These are phyloP conservation scores for Melangyna quadrimaculata DNA, from an alignment of 2,888 invertebrate species.

Conservation along the genomic window DNA sequence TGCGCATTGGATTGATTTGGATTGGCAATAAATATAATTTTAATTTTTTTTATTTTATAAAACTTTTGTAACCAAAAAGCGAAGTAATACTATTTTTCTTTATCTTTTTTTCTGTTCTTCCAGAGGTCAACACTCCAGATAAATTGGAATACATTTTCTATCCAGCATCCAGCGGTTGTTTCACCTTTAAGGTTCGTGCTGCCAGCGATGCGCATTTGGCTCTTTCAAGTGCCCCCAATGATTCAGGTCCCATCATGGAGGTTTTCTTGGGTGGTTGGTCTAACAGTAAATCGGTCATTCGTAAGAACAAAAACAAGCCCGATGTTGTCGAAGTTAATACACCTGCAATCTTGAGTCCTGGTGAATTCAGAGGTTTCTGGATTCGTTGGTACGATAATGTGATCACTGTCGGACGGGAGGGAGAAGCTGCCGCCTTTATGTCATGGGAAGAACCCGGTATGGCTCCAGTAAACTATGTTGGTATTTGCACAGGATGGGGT, in stretches of 20 bases:
- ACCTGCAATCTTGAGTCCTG: slow-evolving; percentile 86
- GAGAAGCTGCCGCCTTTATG: slow-evolving; percentile 87
- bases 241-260: slow-evolving; percentile 91
- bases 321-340: slow-evolving; percentile 88
- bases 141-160: slow-evolving; percentile 91
- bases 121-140: slow-evolving; percentile 90
- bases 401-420: slow-evolving; percentile 88
- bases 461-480: slow-evolving; percentile 88
- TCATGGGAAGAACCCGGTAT: slow-evolving; percentile 87
- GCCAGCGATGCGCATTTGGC: slow-evolving; percentile 93
- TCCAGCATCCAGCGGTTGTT: slow-evolving; percentile 86
- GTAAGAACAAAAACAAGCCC: slow-evolving; percentile 89
- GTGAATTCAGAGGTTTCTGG: slow-evolving; percentile 93
- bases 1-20: neutral
- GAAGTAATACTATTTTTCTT: slow-evolving; percentile 44
- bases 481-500: slow-evolving; percentile 94
- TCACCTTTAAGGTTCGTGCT: slow-evolving; percentile 90
- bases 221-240: slow-evolving; percentile 87
- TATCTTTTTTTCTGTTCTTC: slow-evolving; percentile 76
- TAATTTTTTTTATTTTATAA: neutral
- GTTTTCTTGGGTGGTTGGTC: slow-evolving; percentile 94
- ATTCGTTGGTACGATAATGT: slow-evolving; percentile 88
- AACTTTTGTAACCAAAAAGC: slow-evolving; percentile 28
- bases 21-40: neutral
- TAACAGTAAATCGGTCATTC: slow-evolving; percentile 91